phyloP scores from a whole-genome alignment of 2,797 vertebrate species.

The Lutra lutra region DNA sequence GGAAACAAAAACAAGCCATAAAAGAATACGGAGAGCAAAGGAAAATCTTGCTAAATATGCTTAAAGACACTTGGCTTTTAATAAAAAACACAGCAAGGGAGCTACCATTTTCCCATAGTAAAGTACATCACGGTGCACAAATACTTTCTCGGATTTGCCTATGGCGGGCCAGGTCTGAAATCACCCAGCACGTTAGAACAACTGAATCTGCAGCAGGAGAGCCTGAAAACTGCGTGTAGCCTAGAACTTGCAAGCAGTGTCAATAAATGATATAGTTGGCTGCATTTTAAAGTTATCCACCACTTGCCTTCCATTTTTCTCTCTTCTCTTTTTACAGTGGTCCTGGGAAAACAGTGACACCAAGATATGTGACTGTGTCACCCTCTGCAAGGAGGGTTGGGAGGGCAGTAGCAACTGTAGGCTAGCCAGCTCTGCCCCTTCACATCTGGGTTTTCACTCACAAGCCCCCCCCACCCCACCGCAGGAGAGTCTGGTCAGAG shows the following conservation, averaged over 20 bases:
- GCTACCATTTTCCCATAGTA: slow-evolving; percentile 61
- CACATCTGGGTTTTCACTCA: slow-evolving; percentile 48
- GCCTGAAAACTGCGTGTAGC: slow-evolving; percentile 56
- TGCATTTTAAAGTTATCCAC: slow-evolving; percentile 70
- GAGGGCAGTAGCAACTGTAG: slow-evolving; percentile 57
- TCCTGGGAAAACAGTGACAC: slow-evolving; percentile 60
- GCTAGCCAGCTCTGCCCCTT: slow-evolving; percentile 35
- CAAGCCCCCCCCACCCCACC: background rate
- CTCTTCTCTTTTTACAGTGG: slow-evolving; percentile 60
- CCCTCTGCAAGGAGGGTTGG: slow-evolving; percentile 63
- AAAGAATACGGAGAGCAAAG: background rate
- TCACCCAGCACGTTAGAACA: slow-evolving; percentile 73
- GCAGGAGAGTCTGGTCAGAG: background rate
- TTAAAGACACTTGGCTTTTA: slow-evolving; percentile 62
- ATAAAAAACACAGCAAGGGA: slow-evolving; percentile 59
- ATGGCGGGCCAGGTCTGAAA: slow-evolving; percentile 60
- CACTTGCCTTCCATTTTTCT: slow-evolving; percentile 58
- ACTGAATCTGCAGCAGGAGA: slow-evolving; percentile 78
- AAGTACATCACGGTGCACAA: slow-evolving; percentile 35
- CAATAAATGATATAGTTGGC: slow-evolving; percentile 72
- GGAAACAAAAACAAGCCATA: slow-evolving; percentile 28
- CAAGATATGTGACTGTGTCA: slow-evolving; percentile 66
- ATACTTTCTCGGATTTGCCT: slow-evolving; percentile 68
- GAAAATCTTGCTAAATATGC: slow-evolving; percentile 63
- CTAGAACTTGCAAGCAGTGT: slow-evolving; percentile 27